phyloP scores from a whole-genome alignment of 1,140 invertebrate species.

The Phenacoccus solenopsis region DNA sequence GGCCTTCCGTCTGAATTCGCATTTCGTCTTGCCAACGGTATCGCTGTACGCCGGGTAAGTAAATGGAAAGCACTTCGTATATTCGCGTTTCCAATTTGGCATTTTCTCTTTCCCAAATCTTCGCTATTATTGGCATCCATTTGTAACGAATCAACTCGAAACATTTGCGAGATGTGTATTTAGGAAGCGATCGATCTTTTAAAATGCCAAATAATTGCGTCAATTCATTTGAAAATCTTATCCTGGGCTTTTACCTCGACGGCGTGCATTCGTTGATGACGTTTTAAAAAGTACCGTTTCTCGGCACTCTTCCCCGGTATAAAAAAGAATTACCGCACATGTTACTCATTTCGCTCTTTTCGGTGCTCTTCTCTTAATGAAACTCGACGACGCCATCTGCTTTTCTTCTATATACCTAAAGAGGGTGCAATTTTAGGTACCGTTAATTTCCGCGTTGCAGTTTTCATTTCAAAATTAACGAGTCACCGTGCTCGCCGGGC shows the following conservation, averaged over 20 bases:
- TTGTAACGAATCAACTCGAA: not conserved
- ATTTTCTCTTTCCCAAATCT: not conserved
- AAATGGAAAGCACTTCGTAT: slow-evolving; percentile 1
- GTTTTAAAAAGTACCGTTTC: too few species aligned
- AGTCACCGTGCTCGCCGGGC: not conserved
- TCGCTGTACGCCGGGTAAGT: too few species aligned
- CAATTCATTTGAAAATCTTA: not conserved
- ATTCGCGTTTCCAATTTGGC: not conserved
- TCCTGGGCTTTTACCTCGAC: not conserved
- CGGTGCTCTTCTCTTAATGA: not conserved
- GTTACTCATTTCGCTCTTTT: not conserved
- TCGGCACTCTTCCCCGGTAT: not conserved
- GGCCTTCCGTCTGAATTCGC: slow-evolving; percentile 8
- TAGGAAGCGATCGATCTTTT: not conserved
- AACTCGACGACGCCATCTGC: not conserved
- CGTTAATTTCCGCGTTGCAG: not conserved
- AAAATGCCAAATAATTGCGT: slow-evolving; percentile 2
- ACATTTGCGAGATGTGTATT: not conserved
- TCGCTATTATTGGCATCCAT: slow-evolving; percentile 1
- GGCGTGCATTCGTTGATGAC: too few species aligned
- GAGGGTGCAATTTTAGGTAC: not conserved
- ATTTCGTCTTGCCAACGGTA: not conserved
- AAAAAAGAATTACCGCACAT: not conserved
- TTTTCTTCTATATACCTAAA: not conserved
- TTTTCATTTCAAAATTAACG: not conserved